A percentile compares a stretch with the other conserved stretches of the same genome.
Evolutionary conservation across 2,113 vertebrate genomes (phyloP).

Genomic region (Corythornis cristatus): DNA sequence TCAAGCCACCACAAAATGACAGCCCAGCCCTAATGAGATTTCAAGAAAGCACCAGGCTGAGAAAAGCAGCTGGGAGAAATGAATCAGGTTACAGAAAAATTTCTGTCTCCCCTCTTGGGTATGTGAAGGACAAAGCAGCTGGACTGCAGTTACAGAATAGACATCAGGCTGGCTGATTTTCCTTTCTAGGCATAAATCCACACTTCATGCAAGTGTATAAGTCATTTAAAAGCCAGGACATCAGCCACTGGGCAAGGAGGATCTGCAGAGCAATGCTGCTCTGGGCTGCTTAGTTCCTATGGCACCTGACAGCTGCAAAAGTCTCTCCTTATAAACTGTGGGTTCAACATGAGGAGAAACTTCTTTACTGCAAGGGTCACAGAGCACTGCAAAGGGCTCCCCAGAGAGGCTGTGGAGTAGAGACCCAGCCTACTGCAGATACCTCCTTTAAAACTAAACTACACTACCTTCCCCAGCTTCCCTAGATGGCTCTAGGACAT

Average conservation of each 20-base stretch:
- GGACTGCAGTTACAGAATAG: not conserved
- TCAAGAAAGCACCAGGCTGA: not conserved
- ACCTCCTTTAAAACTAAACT: not conserved
- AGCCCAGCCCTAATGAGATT: slow-evolving; percentile 6
- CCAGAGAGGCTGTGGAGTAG: not conserved
- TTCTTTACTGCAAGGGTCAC: no score
- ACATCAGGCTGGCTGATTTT: not conserved
- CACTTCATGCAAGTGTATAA: not conserved
- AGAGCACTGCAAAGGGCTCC: no score
- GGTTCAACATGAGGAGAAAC: no score
- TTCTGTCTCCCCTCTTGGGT: not conserved
- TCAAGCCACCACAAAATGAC: slow-evolving; percentile 1
- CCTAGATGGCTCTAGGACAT: not conserved
- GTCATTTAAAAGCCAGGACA: not conserved
- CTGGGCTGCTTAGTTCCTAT: not conserved
- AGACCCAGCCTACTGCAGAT: not conserved
- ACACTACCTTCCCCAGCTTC: not conserved
- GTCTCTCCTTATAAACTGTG: not conserved
- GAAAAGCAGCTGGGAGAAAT: not conserved
- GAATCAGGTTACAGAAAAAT: not conserved
- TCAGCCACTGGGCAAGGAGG: not conserved
- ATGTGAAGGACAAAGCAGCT: not conserved
- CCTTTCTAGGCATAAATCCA: not conserved
- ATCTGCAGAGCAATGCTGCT: not conserved
- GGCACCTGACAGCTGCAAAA: not conserved